Conservation (phyloP, 2,113 vertebrate genomes). For the Chroicocephalus ridibundus region DNA sequence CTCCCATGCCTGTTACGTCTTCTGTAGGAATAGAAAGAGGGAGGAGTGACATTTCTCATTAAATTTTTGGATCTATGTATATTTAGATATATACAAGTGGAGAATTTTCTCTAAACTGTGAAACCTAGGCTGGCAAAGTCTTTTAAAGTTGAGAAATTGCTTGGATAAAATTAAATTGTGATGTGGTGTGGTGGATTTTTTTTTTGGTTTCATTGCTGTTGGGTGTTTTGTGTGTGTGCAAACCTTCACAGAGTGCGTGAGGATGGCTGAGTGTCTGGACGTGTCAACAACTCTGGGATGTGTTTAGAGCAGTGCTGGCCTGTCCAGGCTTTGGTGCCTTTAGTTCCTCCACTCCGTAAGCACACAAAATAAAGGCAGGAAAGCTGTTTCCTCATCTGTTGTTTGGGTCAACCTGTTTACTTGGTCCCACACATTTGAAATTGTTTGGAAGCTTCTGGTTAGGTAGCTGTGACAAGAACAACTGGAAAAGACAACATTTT, state of each 20-base stretch:
- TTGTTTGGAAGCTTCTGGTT: background rate
- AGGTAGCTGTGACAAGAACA: background rate
- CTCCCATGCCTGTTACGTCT: background rate
- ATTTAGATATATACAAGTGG: background rate
- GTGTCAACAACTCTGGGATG: fast-evolving
- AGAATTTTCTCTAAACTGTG: background rate
- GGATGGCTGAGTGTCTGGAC: background rate
- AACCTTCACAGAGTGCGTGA: fast-evolving
- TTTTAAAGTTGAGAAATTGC: background rate
- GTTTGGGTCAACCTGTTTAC: background rate
- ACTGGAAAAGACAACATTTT: background rate
- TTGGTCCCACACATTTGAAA: background rate
- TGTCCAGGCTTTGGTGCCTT: background rate
- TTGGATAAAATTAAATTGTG: background rate
- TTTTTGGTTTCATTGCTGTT: background rate
- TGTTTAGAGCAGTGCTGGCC: fast-evolving
- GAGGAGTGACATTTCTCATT: background rate
- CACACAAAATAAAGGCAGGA: background rate
- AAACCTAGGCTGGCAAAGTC: background rate
- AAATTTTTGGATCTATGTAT: background rate
- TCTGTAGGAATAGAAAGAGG: background rate
- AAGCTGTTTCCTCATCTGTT: background rate
- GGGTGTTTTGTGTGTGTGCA: background rate
- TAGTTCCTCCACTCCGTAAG: background rate
- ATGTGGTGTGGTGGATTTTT: background rate